Evolutionary conservation across 2,888 invertebrate species (phyloP), one percentile per base, ranked within the genome.

Genomic region (Sarcophaga subvicina): DNA sequence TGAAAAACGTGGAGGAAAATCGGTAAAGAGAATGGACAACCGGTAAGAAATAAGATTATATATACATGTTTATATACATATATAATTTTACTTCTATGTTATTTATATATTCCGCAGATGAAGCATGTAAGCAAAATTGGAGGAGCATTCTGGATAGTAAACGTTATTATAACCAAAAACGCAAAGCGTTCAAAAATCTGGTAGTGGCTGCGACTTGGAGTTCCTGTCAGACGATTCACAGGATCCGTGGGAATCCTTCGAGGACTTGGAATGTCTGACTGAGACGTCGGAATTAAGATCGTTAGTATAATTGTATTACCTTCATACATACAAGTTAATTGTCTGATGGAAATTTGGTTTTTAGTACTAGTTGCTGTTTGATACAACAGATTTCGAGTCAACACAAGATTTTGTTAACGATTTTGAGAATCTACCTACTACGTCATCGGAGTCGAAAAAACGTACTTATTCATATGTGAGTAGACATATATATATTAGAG

Each of bases 181-280:
- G 37, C 6, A 37, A 37, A 71, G 27, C 59, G 12, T 12, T 20
- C 14, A 71, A 71, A 69, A 69, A 59, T 71, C 59, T 60, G 71
- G 71, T 12, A 71, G 71, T 60, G 27, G 25, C 4, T 71, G 71
- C 37, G 71, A 71, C 59, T n/a, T 71, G 17, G n/a, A 71, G 14
- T 59, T 71, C n/a, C 25, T 49, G 4, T 60, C 71, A 27, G 59
- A 71, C 25, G 71, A 71, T 37, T 71, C 59, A n/a, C 59, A 60
- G 25, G 71, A 59, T 71, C 59, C 71, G 37, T 71, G 27, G 59
- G 59, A 71, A 25, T 71, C 37, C 60, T 60, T n/a, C 11, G 27
- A 60, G 71, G 37, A 71, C n/a, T n/a, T 71, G 17, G 49, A 54
- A 11, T 70, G 54, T 27, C 5, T 37, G 66, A 66, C 66, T 6